Percentiles rank a stretch among this genome's conserved stretches.
phyloP scores from a whole-genome alignment of 2,113 vertebrate species.

The Dinomys branickii region DNA sequence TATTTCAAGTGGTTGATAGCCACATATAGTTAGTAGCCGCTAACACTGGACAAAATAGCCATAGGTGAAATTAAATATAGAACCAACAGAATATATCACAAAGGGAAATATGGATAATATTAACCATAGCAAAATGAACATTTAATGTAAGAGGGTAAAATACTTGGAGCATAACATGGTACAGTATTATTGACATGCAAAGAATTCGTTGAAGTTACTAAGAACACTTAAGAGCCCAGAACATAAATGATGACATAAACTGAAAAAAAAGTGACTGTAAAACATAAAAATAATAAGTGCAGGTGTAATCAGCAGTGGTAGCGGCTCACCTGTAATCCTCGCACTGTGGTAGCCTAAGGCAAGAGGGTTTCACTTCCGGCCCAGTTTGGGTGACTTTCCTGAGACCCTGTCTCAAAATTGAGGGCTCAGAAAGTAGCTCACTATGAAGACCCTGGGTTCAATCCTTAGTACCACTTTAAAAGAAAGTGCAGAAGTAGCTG shows the following conservation, averaged over 20 bases:
- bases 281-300: background rate
- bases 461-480: background rate
- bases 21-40: background rate
- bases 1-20: constrained; percentile 10
- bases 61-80: constrained; percentile 5
- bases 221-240: background rate
- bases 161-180: background rate
- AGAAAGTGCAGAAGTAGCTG: background rate
- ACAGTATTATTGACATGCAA: background rate
- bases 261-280: background rate
- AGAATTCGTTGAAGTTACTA: background rate
- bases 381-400: background rate
- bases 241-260: constrained; percentile 10
- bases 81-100: constrained; percentile 21
- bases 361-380: background rate
- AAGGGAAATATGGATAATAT: background rate
- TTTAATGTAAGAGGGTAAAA: background rate
- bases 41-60: background rate
- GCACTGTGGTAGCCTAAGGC: background rate
- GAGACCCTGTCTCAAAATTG: background rate
- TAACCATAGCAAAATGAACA: background rate
- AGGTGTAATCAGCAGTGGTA: background rate
- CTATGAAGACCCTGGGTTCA: background rate
- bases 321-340: background rate
- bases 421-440: background rate